A percentile compares a stretch with the other conserved stretches of the same genome.
Conservation (phyloP, 1,140 invertebrate genomes). For the Euura saliciscinereae region DNA sequence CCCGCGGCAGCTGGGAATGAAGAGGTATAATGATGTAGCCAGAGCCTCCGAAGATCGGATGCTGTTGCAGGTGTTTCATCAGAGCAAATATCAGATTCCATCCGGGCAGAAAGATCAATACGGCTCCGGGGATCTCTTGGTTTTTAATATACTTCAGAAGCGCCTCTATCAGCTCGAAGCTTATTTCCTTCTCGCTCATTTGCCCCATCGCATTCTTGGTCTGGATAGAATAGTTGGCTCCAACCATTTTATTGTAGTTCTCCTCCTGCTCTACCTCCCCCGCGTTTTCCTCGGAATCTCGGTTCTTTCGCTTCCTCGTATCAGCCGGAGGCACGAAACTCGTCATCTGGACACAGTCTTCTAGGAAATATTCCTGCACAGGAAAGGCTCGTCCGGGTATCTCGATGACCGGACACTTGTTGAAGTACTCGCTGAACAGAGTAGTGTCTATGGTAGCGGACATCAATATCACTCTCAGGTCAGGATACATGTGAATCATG, state of each 20-base stretch:
- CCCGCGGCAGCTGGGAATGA: slow-evolving; percentile 88
- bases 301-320: slow-evolving; percentile 70
- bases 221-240: slow-evolving; percentile 61
- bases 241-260: slow-evolving; percentile 74
- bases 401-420: slow-evolving; percentile 82
- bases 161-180: slow-evolving; percentile 89
- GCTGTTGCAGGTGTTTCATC: slow-evolving; percentile 82
- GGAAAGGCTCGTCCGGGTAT: slow-evolving; percentile 81
- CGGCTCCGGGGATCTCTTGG: slow-evolving; percentile 78
- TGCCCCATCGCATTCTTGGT: slow-evolving; percentile 76
- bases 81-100: slow-evolving; percentile 95
- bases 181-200: slow-evolving; percentile 88
- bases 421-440: slow-evolving; percentile 91
- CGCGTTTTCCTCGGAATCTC: slow-evolving; percentile 70
- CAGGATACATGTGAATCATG: slow-evolving; percentile 88
- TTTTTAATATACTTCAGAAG: slow-evolving; percentile 78
- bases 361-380: slow-evolving; percentile 87
- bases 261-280: slow-evolving; percentile 73
- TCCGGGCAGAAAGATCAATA: slow-evolving; percentile 91
- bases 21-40: slow-evolving; percentile 80
- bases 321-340: slow-evolving; percentile 79
- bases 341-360: slow-evolving; percentile 85
- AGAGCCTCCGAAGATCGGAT: slow-evolving; percentile 75
- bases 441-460: slow-evolving; percentile 95
- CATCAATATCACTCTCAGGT: slow-evolving; percentile 94